Evolutionary conservation across 1,140 invertebrate species (phyloP).

Genomic region (Eurosta solidaginis): DNA sequence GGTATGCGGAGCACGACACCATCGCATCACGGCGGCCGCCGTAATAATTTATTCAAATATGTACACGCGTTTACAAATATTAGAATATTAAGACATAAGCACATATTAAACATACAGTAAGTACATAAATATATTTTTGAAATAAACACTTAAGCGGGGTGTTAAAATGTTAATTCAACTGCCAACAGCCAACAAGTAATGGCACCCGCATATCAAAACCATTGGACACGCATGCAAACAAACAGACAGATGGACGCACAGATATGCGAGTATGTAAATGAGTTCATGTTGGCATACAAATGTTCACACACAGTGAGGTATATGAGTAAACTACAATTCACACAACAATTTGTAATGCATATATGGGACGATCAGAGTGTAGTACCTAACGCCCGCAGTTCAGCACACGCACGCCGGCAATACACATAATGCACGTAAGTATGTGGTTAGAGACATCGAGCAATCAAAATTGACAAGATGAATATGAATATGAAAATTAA

Average conservation of each 20-base stretch:
- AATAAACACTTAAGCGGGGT: not conserved
- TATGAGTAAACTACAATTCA: too few relatives aligned
- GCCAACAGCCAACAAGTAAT: not conserved
- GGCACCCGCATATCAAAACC: not conserved
- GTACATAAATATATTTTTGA: too few relatives aligned
- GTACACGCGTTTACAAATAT: not conserved
- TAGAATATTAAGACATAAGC: not conserved
- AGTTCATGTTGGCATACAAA: not conserved
- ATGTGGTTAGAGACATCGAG: not conserved
- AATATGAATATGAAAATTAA: not conserved
- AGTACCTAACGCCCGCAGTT: not conserved
- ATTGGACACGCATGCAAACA: not conserved
- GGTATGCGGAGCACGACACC: too few relatives aligned
- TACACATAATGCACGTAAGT: not conserved
- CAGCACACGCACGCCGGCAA: not conserved
- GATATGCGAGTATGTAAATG: not conserved
- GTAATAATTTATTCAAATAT: too few relatives aligned
- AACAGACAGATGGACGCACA: not conserved
- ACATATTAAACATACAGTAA: not conserved
- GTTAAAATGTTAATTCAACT: conserved; percentile 13
- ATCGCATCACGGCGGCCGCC: too few relatives aligned
- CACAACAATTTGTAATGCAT: not conserved
- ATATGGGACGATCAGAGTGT: not conserved
- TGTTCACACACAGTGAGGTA: not conserved
- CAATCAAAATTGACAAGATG: conserved; percentile 14